Percentiles rank a stretch among this genome's conserved stretches.
These are phyloP conservation scores for Pandemis cinnamomeana DNA, from an alignment of 2,888 invertebrate genomes.

Conservation along the genomic window DNA sequence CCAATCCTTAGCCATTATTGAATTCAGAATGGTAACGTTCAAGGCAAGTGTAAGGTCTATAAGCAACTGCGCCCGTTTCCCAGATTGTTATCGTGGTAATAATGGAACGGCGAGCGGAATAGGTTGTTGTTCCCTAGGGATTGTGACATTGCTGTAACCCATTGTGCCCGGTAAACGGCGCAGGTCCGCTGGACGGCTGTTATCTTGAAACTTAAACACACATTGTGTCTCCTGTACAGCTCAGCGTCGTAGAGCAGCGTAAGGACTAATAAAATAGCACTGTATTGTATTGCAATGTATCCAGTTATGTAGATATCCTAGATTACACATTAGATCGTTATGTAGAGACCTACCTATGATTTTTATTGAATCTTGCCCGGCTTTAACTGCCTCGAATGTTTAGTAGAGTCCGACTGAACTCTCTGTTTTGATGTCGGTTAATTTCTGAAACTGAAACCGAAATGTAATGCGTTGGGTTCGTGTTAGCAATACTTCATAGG, in stretches of 20 bases:
- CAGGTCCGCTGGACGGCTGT: constrained; percentile 14
- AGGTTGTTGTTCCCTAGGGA: constrained; percentile 23
- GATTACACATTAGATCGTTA: too few relatives aligned
- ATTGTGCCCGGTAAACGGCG: constrained; percentile 18
- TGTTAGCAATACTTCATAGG: too few relatives aligned
- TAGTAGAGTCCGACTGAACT: too few relatives aligned
- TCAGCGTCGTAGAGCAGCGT: background rate
- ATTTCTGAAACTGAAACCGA: too few relatives aligned
- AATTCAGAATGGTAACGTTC: constrained; percentile 3
- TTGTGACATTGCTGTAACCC: constrained; percentile 14
- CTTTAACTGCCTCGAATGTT: too few relatives aligned
- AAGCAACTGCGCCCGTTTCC: background rate
- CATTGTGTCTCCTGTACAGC: background rate
- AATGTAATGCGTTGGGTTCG: too few relatives aligned
- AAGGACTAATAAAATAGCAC: background rate
- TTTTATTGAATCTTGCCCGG: too few relatives aligned
- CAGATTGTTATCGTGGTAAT: constrained; percentile 26
- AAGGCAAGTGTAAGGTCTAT: background rate
- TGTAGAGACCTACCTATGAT: too few relatives aligned
- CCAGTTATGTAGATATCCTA: too few relatives aligned
- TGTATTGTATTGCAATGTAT: too few relatives aligned
- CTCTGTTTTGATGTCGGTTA: too few relatives aligned
- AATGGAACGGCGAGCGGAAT: constrained; percentile 35
- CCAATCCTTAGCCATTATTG: background rate
- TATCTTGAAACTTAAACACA: constrained; percentile 24